Evolutionary conservation across 2,797 vertebrate genomes (phyloP).

Genomic region (Emys orbicularis): DNA sequence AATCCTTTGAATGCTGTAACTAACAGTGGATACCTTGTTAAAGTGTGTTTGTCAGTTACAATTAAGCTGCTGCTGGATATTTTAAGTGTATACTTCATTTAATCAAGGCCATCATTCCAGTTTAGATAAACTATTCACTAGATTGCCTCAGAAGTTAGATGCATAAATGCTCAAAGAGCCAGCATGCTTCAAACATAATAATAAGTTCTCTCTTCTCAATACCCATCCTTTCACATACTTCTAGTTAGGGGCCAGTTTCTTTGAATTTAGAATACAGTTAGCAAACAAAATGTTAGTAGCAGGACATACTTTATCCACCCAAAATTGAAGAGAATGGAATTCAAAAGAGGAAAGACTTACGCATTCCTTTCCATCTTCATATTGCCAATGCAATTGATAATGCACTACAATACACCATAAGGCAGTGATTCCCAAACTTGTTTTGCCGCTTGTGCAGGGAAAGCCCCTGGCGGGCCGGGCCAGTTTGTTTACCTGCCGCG

Average conservation of each 20-base stretch:
- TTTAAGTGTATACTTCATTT: not conserved
- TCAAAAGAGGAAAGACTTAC: not conserved
- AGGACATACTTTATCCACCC: not conserved
- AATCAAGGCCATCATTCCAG: not conserved
- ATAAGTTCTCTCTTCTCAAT: not conserved
- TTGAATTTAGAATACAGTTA: not conserved
- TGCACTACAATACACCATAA: constrained; percentile 23
- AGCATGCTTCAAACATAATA: not conserved
- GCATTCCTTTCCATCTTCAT: constrained; percentile 3
- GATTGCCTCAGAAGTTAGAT: not conserved
- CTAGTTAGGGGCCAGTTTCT: not conserved
- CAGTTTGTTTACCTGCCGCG: no score
- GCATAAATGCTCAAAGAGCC: not conserved
- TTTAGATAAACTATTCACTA: not conserved
- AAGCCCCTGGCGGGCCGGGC: no score
- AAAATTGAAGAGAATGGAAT: not conserved
- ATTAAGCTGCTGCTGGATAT: not conserved
- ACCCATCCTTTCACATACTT: not conserved
- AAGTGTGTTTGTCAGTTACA: not conserved
- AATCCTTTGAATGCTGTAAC: not conserved
- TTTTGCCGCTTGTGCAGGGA: no score
- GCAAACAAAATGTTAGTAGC: not conserved
- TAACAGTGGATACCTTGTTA: accelerated
- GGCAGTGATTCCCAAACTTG: no score
- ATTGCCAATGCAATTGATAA: constrained; percentile 9